phyloP scores from a whole-genome alignment of 2,888 invertebrate species.

The Endomychus coccineus region DNA sequence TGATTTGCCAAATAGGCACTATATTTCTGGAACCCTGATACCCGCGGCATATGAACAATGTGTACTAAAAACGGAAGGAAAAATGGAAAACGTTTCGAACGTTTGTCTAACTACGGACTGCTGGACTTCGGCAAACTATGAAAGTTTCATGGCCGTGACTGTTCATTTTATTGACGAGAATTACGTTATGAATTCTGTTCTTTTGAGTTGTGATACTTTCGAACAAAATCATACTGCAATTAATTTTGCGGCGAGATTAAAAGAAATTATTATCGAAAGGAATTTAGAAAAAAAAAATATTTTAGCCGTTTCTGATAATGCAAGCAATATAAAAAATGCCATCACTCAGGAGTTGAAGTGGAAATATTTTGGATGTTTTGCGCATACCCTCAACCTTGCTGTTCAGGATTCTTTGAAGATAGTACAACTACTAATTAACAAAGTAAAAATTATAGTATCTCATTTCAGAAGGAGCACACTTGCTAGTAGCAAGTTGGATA shows the following conservation, averaged over 20 bases:
- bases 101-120: slow-evolving; percentile 17
- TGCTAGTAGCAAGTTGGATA: slow-evolving; percentile 19
- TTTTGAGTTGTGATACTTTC: slow-evolving; percentile 19
- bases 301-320: slow-evolving; percentile 22
- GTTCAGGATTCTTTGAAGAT: background rate
- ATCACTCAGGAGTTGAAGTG: slow-evolving; percentile 6
- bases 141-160: slow-evolving; percentile 2
- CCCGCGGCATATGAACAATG: slow-evolving; percentile 13
- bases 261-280: slow-evolving; percentile 14
- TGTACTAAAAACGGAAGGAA: slow-evolving; percentile 8
- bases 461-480: slow-evolving; percentile 26
- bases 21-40: slow-evolving; percentile 18
- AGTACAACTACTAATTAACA: slow-evolving; percentile 3
- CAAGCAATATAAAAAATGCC: slow-evolving; percentile 18
- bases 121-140: slow-evolving; percentile 11
- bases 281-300: slow-evolving; percentile 20
- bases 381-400: slow-evolving; percentile 1
- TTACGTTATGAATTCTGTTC: slow-evolving; percentile 21
- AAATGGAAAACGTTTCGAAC: slow-evolving; percentile 6
- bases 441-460: slow-evolving; percentile 20
- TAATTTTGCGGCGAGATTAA: slow-evolving; percentile 20
- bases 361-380: slow-evolving; percentile 4
- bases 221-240: slow-evolving; percentile 18
- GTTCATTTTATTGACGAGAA: slow-evolving; percentile 11
- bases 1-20: slow-evolving; percentile 19